Evolutionary conservation across 1,140 invertebrate genomes (phyloP), one percentile per base, ranked within the genome.

Genomic region (Cotesia glomerata): DNA sequence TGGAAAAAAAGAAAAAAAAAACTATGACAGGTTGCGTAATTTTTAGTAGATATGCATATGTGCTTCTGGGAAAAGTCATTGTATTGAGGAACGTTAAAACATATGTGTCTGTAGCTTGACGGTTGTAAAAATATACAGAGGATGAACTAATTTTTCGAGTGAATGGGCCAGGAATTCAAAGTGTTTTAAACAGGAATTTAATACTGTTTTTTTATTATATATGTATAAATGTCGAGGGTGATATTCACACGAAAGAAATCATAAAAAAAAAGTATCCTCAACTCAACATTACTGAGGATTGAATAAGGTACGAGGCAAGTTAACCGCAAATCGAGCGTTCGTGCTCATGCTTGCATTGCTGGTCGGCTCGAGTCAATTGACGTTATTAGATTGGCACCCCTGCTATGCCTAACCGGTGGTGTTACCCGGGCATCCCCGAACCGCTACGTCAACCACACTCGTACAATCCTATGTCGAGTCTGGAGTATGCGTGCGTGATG

Each of bases 311-410:
- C 14, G 74, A 76, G 72, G 75, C 73, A 78, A 45, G 7, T 45
- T 45, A 45, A 79, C 81, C 82, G 80, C 84, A 84, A 85, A 85
- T 85, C 81, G 86, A 85, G 82, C 81, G 71, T 83, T 81, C 81
- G 80, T 78, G 78, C 75, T 7, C 26, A 26, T 45, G 5, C 36
- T 9, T 39, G 36, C 39, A 26, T 26, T 26, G 26, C 76, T 78
- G 75, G 52, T 65, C 67, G 51, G 52, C 75, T 78, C 64, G 76
- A 87, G 84, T 87, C 85, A 85, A 87, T 87, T 85, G 85, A 80
- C 81, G 80, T 87, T 86, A 87, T 87, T 87, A 86, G 84, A 87
- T 87, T 85, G 84, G 83, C 81, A 83, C 80, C 81, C 83, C 76
- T 78, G 78, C 11, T 35, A 5, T 11, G 51, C 39, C 39, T 45